Evolutionary conservation across 2,797 vertebrate species (phyloP).

Genomic region (Pitangus sulphuratus): DNA sequence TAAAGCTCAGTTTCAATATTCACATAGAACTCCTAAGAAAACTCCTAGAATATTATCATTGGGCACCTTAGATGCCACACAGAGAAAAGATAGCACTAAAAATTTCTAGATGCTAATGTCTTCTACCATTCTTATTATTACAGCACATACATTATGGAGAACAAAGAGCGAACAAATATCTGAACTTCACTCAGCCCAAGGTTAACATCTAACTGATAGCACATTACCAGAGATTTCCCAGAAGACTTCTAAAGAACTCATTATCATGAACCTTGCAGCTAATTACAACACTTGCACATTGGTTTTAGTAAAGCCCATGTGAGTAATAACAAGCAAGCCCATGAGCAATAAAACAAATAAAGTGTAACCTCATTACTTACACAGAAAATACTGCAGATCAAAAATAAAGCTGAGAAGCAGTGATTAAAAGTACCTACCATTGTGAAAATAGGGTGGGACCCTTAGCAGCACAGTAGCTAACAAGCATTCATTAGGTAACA

Average conservation of each 20-base stretch:
- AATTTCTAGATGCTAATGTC: neutral
- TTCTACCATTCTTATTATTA: neutral
- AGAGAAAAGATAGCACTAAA: neutral
- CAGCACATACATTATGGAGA: neutral
- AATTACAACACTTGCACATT: neutral
- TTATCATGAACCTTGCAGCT: neutral
- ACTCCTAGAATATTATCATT: neutral
- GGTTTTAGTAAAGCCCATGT: neutral
- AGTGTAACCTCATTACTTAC: neutral
- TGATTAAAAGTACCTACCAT: neutral
- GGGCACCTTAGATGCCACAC: neutral
- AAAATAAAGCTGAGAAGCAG: neutral
- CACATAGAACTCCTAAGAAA: neutral
- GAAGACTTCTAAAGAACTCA: neutral
- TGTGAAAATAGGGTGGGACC: neutral
- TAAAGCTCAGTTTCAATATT: neutral
- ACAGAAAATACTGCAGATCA: neutral
- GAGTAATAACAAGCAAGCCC: neutral
- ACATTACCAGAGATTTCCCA: neutral
- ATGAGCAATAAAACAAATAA: neutral
- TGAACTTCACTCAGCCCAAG: neutral
- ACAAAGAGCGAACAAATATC: constrained; percentile 5
- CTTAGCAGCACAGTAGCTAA: neutral
- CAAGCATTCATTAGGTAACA: neutral
- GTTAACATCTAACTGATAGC: neutral